Conservation (phyloP, 2,797 vertebrate species). For the Phrynocephalus vlangalii region DNA sequence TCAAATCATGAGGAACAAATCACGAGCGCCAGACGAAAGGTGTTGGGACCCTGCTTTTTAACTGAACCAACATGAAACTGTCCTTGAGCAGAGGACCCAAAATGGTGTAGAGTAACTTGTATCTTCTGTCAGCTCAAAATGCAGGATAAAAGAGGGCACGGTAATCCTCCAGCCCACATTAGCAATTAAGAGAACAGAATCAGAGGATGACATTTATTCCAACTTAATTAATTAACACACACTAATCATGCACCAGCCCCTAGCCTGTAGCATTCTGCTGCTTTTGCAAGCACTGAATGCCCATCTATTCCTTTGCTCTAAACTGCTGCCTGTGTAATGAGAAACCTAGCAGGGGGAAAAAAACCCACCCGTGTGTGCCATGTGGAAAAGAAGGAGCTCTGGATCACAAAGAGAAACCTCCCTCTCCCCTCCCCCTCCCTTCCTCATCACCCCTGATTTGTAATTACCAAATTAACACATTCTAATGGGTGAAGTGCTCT, state of each 20-base stretch:
- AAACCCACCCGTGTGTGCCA: conserved; percentile 59
- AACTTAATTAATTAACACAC: conserved; percentile 33
- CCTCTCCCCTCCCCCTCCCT: conserved; percentile 48
- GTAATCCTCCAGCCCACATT: not conserved
- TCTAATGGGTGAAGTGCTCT: conserved; percentile 72
- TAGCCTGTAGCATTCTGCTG: conserved; percentile 63
- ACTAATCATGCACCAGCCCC: not conserved
- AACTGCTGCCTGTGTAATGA: conserved; percentile 27
- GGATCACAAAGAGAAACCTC: conserved; percentile 70
- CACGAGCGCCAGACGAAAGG: too few species aligned
- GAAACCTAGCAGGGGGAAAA: conserved; percentile 33
- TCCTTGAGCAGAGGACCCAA: not conserved
- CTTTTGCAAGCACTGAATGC: conserved; percentile 18
- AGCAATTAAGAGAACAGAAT: conserved; percentile 20
- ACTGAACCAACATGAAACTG: not conserved
- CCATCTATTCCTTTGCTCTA: conserved; percentile 21
- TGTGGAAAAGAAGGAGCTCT: conserved; percentile 63
- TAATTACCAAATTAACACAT: conserved; percentile 82
- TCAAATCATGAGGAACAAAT: too few species aligned
- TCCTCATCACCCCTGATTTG: conserved; percentile 50
- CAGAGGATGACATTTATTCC: conserved; percentile 23
- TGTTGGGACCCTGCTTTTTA: not conserved
- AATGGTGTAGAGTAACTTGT: not conserved
- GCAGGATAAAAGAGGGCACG: not conserved
- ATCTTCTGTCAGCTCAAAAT: not conserved